A percentile compares a stretch with the other conserved stretches of the same genome.
Evolutionary conservation across 2,797 vertebrate genomes (phyloP).

Genomic region (Lithobates pipiens): DNA sequence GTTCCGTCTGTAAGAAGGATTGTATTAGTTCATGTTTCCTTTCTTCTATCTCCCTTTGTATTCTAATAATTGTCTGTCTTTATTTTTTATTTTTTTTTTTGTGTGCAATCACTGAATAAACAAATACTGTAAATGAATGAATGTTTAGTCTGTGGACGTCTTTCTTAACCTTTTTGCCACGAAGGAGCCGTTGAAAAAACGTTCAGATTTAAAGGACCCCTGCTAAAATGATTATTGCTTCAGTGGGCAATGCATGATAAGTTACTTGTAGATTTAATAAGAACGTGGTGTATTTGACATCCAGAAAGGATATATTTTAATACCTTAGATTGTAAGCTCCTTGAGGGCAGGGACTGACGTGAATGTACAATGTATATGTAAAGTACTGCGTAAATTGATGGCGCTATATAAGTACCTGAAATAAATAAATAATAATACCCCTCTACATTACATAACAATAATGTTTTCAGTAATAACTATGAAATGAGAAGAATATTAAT

Average conservation of each 20-base stretch:
- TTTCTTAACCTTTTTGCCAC: background rate
- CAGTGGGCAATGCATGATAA: background rate
- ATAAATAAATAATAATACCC: no score
- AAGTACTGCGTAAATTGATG: no score
- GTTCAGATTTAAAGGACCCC: background rate
- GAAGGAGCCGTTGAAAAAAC: conserved; percentile 2
- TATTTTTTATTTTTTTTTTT: background rate
- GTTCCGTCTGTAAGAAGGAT: conserved; percentile 11
- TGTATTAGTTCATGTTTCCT: conserved; percentile 26
- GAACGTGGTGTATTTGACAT: background rate
- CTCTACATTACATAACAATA: no score
- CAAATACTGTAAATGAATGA: background rate
- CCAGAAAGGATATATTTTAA: no score
- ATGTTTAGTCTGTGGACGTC: conserved; percentile 45
- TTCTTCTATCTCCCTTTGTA: conserved; percentile 13
- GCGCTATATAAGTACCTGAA: no score
- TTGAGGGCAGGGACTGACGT: no score
- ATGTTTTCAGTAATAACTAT: no score
- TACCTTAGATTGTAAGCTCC: no score
- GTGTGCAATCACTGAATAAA: conserved; percentile 20
- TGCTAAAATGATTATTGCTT: background rate
- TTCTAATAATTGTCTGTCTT: conserved; percentile 26
- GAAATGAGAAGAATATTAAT: no score
- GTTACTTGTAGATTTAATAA: background rate
- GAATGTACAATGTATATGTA: no score